Evolutionary conservation across 1,140 invertebrate species (phyloP).

Genomic region (Meloidogyne exigua): DNA sequence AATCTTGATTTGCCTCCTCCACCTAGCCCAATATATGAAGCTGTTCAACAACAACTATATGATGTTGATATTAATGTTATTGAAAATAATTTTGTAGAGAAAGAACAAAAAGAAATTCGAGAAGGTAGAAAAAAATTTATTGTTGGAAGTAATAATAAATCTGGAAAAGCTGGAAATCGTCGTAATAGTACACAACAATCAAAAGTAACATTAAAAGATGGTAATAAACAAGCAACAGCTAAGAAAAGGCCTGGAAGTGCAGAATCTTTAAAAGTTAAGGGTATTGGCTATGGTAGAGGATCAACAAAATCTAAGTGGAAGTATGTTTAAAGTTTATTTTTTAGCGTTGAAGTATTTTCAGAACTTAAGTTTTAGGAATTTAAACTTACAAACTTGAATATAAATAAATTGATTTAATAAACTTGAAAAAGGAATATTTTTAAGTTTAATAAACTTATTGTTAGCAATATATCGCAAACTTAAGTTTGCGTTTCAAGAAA

Average conservation of each 20-base stretch:
- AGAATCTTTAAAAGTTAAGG: slow-evolving; percentile 67
- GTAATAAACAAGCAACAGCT: not conserved
- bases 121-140: slow-evolving; percentile 10
- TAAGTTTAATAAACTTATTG: no score
- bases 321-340: slow-evolving; percentile 66
- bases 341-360: no score
- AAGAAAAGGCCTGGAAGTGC: slow-evolving; percentile 16
- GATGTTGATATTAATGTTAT: not conserved
- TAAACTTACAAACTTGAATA: no score
- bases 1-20: slow-evolving; percentile 13
- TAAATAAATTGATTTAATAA: no score
- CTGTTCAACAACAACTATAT: not conserved
- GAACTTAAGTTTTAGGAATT: no score
- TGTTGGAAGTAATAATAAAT: not conserved
- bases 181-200: not conserved
- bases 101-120: not conserved
- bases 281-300: slow-evolving; percentile 88
- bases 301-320: slow-evolving; percentile 92
- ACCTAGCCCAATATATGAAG: not conserved
- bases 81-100: not conserved
- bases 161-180: not conserved
- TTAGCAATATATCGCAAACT: no score
- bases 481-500: no score
- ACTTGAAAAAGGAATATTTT: no score
- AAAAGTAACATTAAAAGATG: not conserved